These are phyloP conservation scores for Rhabditoides inermis DNA, from an alignment of 2,888 invertebrate genomes.

Conservation along the genomic window DNA sequence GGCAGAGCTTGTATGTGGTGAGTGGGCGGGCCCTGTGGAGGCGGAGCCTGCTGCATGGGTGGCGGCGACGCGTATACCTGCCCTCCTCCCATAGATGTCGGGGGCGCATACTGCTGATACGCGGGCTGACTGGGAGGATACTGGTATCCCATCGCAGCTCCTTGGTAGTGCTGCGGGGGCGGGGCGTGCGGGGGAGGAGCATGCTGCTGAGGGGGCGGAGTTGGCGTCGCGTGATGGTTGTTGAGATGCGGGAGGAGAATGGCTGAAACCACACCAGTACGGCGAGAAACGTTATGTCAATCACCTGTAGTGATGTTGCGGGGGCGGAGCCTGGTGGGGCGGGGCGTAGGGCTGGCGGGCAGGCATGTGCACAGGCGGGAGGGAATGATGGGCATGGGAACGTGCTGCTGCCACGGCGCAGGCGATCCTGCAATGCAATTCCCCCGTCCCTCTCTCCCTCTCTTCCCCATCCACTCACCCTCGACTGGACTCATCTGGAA, in stretches of 20 bases:
- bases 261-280: not conserved
- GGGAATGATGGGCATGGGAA: not conserved
- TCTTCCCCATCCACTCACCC: not conserved
- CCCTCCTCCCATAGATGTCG: too few species aligned
- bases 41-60: not conserved
- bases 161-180: not conserved
- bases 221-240: not conserved
- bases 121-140: too few species aligned
- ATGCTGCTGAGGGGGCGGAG: not conserved
- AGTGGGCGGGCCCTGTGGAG: not conserved
- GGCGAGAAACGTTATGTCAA: not conserved
- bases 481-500: constrained; percentile 7
- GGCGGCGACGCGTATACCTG: not conserved
- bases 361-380: not conserved
- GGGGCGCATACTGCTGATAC: too few species aligned
- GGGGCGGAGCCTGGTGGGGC: constrained; percentile 4
- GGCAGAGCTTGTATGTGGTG: not conserved
- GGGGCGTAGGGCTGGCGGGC: not conserved
- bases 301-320: not conserved
- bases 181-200: not conserved
- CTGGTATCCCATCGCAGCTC: too few species aligned
- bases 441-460: too few species aligned
- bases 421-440: too few species aligned
- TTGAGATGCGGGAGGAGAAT: not conserved
- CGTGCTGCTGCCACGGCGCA: too few species aligned